Evolutionary conservation across 2,797 vertebrate genomes (phyloP).

Genomic region (Rhincodon typus): DNA sequence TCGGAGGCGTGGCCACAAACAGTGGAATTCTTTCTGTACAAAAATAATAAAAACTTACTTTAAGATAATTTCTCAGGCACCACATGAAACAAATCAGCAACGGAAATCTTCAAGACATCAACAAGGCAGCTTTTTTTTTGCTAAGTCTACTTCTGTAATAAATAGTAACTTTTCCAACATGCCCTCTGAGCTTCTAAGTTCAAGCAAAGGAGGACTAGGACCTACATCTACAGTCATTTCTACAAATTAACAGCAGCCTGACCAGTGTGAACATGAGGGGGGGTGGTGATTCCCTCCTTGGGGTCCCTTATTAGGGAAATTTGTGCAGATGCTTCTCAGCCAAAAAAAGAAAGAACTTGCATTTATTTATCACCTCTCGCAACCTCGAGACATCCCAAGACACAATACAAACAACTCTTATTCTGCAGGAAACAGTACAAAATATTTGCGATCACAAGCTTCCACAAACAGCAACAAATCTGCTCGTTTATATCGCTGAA

Average conservation of each 20-base stretch:
- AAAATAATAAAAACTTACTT: slow-evolving; percentile 28
- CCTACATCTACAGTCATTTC: not conserved
- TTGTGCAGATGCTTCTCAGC: too few species aligned
- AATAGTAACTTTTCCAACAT: slow-evolving; percentile 12
- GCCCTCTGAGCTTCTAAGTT: not conserved
- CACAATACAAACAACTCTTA: not conserved
- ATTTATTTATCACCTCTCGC: not conserved
- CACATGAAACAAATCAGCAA: not conserved
- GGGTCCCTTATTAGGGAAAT: too few species aligned
- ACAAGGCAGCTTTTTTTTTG: not conserved
- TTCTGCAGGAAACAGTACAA: too few species aligned
- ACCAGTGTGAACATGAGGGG: not conserved
- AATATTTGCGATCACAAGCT: too few species aligned
- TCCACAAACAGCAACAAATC: not conserved
- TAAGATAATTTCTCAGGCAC: not conserved
- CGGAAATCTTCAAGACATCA: not conserved
- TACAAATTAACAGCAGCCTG: not conserved
- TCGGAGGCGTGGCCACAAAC: not conserved
- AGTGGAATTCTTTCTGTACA: slow-evolving; percentile 2
- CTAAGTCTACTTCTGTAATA: not conserved
- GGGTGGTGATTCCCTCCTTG: not conserved
- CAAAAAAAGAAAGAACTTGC: not conserved
- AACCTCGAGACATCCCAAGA: not conserved
- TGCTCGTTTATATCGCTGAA: not conserved
- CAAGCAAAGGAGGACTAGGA: not conserved